phyloP scores from a whole-genome alignment of 2,888 invertebrate genomes.

The Sympetrum striolatum region DNA sequence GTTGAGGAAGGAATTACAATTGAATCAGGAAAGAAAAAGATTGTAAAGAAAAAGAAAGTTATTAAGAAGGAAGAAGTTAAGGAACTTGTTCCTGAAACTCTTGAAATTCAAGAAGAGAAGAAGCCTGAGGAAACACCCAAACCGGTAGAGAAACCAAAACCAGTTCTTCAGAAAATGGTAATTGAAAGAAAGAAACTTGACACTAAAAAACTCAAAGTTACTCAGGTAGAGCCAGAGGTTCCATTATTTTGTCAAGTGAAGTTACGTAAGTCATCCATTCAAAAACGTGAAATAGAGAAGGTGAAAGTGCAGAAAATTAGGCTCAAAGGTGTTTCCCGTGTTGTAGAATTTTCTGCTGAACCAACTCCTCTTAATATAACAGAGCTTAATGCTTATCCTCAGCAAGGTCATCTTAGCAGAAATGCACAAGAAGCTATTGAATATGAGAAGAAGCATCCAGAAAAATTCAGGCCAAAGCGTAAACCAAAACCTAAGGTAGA shows the following conservation, averaged over 20 bases:
- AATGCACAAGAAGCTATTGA: conserved; percentile 62
- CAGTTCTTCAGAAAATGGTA: conserved; percentile 46
- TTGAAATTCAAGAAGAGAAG: conserved; percentile 54
- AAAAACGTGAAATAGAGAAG: conserved; percentile 56
- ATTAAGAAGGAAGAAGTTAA: conserved; percentile 54
- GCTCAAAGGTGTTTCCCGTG: conserved; percentile 57
- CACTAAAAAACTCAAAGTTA: conserved; percentile 50
- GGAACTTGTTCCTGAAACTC: conserved; percentile 56
- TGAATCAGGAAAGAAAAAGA: conserved; percentile 51
- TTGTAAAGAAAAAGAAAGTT: conserved; percentile 54
- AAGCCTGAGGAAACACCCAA: conserved; percentile 45
- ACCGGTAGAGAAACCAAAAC: conserved; percentile 19
- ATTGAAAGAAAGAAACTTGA: conserved; percentile 51
- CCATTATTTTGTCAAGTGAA: conserved; percentile 46
- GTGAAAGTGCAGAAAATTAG: conserved; percentile 60
- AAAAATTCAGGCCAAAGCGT: conserved; percentile 54
- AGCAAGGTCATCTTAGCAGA: conserved; percentile 61
- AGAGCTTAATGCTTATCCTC: conserved; percentile 57
- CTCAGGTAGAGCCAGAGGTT: conserved; percentile 49
- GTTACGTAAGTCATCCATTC: conserved; percentile 48
- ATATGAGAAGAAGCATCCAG: conserved; percentile 50
- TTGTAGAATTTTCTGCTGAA: conserved; percentile 13
- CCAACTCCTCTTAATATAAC: conserved; percentile 56
- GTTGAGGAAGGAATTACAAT: conserved; percentile 52
- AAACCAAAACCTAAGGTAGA: conserved; percentile 57